Evolutionary conservation across 2,113 vertebrate genomes (phyloP).

Genomic region (Thunnus maccoyii): DNA sequence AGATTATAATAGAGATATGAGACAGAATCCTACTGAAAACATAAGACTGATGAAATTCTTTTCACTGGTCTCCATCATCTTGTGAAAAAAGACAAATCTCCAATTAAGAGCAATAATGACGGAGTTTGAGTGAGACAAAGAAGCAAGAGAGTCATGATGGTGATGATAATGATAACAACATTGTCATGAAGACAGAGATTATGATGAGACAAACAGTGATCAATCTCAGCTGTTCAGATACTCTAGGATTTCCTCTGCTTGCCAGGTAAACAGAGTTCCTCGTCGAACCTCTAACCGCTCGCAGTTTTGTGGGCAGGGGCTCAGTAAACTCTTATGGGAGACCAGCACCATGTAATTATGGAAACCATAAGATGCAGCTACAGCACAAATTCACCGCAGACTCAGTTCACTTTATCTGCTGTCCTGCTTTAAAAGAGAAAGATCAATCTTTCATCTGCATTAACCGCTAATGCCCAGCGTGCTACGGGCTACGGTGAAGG

Average conservation of each 20-base stretch:
- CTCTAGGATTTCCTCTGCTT: constrained; percentile 35
- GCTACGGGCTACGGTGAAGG: constrained; percentile 22
- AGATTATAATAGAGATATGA: constrained; percentile 27
- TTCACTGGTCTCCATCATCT: background rate
- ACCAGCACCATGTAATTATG: constrained; percentile 80
- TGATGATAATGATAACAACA: background rate
- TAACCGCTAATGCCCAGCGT: constrained; percentile 61
- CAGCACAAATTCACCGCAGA: constrained; percentile 81
- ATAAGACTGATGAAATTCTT: constrained; percentile 22
- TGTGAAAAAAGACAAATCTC: constrained; percentile 1
- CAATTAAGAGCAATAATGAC: background rate
- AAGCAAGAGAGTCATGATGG: background rate
- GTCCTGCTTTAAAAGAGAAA: constrained; percentile 60
- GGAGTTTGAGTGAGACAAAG: background rate
- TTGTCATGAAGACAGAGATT: background rate
- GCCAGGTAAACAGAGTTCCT: constrained; percentile 72
- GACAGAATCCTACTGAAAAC: constrained; percentile 43
- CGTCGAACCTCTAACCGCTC: constrained; percentile 51
- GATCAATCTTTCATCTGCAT: constrained; percentile 62
- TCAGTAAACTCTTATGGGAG: constrained; percentile 71
- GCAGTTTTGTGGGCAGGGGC: constrained; percentile 71
- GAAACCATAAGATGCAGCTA: constrained; percentile 76
- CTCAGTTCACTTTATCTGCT: constrained; percentile 69
- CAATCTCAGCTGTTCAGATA: background rate
- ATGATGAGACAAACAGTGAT: background rate